Evolutionary conservation across 2,113 vertebrate genomes (phyloP), one percentile per base, ranked within the genome.

Genomic region (Cochlearius cochlearius): DNA sequence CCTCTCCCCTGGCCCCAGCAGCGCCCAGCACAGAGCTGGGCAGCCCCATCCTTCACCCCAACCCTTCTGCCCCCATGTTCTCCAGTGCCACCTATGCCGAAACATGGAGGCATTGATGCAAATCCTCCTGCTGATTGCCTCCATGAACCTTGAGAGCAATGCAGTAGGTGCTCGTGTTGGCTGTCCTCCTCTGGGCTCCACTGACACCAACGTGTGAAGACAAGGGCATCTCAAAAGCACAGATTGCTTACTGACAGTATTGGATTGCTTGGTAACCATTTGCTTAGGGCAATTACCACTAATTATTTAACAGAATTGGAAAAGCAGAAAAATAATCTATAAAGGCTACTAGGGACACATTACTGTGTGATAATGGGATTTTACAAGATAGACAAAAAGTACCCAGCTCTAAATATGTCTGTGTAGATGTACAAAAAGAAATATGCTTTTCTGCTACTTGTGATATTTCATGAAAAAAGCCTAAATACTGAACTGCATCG

Each of bases 231-330:
- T 90, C 82, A 62, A 52, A 80, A 88, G 47, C 76, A 55, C 88
- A 56, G 17, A 67, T 55, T 56, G 90, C 79, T 86, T 50, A 22
- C 78, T 83, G 92, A 36, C 41, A 25, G 29, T 71, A 80, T 71
- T 82, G 86, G 90, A 94, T 92, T 86, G 59, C 92, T 77, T 36
- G 92, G 63, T 74, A 94, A 83, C 92, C 72, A 39, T 90, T 96
- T 93, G 92, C 96, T 92, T 93, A 86, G 67, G 94, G 94, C 92
- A 95, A 91, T 96, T 94, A 89, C 82, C 56, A 59, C 88, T 96
- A 93, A 96, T 97, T 96, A 96, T 96, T 96, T 94, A 77, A 86
- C 83, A 59, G 92, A 96, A 88, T 45, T 91, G 92, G 59, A 88
- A 95, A 95, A 81, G 86, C 34, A 56, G 86, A 63, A 96, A 91